A percentile compares a stretch with the other conserved stretches of the same genome.
phyloP scores from a whole-genome alignment of 2,113 vertebrate species.

The Anoura caudifer region DNA sequence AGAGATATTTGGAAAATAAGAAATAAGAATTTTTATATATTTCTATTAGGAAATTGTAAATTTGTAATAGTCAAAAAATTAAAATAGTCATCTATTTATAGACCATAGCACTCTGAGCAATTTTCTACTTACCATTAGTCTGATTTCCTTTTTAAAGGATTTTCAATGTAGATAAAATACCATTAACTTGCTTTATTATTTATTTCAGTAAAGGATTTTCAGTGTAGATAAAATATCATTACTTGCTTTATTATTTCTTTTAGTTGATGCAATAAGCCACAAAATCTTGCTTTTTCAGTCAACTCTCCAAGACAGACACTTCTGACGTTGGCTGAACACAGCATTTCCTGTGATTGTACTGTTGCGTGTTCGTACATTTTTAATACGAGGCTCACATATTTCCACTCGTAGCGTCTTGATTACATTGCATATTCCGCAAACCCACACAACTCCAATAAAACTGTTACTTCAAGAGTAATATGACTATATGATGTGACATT shows the following conservation, averaged over 20 bases:
- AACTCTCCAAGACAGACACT: not conserved
- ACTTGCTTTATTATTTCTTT: slow-evolving; percentile 26
- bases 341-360: not conserved
- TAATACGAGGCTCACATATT: slow-evolving; percentile 26
- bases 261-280: not conserved
- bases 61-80: not conserved
- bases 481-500: slow-evolving; percentile 58
- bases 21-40: not conserved
- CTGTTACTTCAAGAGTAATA: slow-evolving; percentile 56
- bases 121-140: not conserved
- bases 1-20: slow-evolving; percentile 7
- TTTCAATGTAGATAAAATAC: not conserved
- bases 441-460: slow-evolving; percentile 43
- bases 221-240: no score
- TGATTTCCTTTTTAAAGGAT: slow-evolving; percentile 11
- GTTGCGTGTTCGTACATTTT: slow-evolving; percentile 29
- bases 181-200: slow-evolving; percentile 10
- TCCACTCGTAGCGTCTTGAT: slow-evolving; percentile 60
- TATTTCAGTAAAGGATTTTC: not conserved
- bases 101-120: not conserved
- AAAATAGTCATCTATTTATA: not conserved
- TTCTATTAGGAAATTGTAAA: not conserved
- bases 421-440: slow-evolving; percentile 52
- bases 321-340: not conserved
- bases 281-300: not conserved